Percentiles rank a stretch among this genome's conserved stretches.
Evolutionary conservation across 2,113 vertebrate genomes (phyloP).

Genomic region (Eulacestoma nigropectus): DNA sequence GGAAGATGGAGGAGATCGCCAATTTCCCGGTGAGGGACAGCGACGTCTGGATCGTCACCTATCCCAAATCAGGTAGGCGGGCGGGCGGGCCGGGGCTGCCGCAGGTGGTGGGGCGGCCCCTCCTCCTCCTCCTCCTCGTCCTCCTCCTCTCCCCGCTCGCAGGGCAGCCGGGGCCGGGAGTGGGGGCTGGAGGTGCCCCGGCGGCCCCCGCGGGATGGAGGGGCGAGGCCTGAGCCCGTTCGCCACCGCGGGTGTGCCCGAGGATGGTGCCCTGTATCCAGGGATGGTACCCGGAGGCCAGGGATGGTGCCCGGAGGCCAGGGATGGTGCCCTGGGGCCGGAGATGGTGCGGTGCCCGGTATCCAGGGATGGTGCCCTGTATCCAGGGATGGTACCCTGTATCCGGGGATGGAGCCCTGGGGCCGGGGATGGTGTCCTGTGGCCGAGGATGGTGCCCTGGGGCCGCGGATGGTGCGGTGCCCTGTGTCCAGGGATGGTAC

Average conservation of each 20-base stretch:
- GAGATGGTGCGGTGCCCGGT: not conserved
- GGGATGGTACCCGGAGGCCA: too few species aligned
- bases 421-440: too few species aligned
- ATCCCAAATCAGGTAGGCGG: conserved; percentile 90
- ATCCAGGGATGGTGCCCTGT: not conserved
- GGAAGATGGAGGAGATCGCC: conserved; percentile 96
- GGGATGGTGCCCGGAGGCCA: too few species aligned
- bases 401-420: too few species aligned
- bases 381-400: not conserved
- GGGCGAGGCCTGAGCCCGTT: not conserved
- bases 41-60: conserved; percentile 97
- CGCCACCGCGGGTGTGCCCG: not conserved
- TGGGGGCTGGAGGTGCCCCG: not conserved
- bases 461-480: rapidly evolving
- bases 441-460: rapidly evolving
- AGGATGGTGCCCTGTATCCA: not conserved
- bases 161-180: not conserved
- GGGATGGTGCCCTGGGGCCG: too few species aligned
- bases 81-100: not conserved
- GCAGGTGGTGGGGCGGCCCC: not conserved
- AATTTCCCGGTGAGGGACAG: conserved; percentile 90
- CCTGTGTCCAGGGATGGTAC: too few species aligned
- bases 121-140: not conserved
- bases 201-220: not conserved
- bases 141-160: not conserved